Percentiles rank a stretch among this genome's conserved stretches.
Evolutionary conservation across 1,140 invertebrate species (phyloP).

Genomic region (Cardiocondyla obscurior): DNA sequence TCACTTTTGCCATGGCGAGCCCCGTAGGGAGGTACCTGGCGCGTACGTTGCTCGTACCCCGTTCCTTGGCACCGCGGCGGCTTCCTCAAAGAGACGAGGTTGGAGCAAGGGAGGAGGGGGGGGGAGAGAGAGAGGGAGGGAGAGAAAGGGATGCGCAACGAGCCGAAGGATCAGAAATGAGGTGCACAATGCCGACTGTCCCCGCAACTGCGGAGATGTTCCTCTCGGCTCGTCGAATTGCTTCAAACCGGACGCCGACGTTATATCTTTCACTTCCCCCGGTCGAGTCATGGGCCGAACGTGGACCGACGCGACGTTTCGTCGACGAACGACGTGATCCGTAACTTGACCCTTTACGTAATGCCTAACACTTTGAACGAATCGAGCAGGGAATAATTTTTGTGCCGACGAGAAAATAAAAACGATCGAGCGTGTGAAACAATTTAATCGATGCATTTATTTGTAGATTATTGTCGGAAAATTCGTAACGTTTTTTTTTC

Average conservation of each 20-base stretch:
- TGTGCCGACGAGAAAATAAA: not conserved
- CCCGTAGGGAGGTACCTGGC: constrained; percentile 57
- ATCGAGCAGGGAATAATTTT: too few species aligned
- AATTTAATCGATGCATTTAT: too few species aligned
- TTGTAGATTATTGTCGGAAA: too few species aligned
- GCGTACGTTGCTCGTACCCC: constrained; percentile 37
- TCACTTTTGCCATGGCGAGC: constrained; percentile 63
- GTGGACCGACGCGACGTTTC: not conserved
- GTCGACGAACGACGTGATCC: not conserved
- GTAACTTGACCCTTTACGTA: not conserved
- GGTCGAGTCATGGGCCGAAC: not conserved
- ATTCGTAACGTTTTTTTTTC: too few species aligned
- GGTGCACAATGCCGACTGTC: constrained; percentile 67
- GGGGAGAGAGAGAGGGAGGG: not conserved
- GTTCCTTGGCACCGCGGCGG: constrained; percentile 54
- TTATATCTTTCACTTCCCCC: not conserved
- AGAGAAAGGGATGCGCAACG: not conserved
- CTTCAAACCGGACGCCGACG: constrained; percentile 6
- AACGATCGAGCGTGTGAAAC: too few species aligned
- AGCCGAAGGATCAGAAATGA: constrained; percentile 33
- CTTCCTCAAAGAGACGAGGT: constrained; percentile 70
- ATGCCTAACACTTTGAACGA: not conserved
- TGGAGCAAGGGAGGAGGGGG: constrained; percentile 28
- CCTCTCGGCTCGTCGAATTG: constrained; percentile 58
- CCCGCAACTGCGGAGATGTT: constrained; percentile 47